Evolutionary conservation across 2,888 invertebrate genomes (phyloP).

Genomic region (Sylvicola fuscatus): DNA sequence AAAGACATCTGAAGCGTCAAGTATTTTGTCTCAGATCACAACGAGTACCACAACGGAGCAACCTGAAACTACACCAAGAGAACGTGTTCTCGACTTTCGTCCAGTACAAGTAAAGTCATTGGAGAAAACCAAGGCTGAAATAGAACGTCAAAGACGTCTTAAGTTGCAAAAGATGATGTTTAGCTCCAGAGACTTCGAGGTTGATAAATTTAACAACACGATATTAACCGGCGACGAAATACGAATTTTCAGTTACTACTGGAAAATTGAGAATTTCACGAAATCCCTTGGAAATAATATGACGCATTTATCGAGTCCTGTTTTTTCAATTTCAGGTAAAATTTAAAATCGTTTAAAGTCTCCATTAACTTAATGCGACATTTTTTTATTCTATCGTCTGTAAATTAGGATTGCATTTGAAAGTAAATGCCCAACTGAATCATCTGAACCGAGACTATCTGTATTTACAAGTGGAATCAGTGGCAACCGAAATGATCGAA

Average conservation of each 20-base stretch:
- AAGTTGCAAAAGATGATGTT: background rate
- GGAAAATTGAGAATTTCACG: constrained; percentile 23
- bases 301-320: constrained; percentile 16
- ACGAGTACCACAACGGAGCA: too few relatives aligned
- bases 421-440: constrained; percentile 19
- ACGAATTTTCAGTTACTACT: constrained; percentile 22
- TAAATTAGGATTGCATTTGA: constrained; percentile 16
- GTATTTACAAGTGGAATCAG: constrained; percentile 15
- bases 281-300: constrained; percentile 13
- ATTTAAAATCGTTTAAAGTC: background rate
- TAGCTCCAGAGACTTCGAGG: constrained; percentile 6
- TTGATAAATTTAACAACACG: constrained; percentile 9
- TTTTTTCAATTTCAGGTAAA: constrained; percentile 13
- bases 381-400: too few relatives aligned
- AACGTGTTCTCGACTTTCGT: too few relatives aligned
- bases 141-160: too few relatives aligned
- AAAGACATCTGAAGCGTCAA: too few relatives aligned
- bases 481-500: constrained; percentile 9
- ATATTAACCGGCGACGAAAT: constrained; percentile 11
- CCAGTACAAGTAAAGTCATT: too few relatives aligned
- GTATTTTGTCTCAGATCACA: too few relatives aligned
- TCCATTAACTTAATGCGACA: constrained; percentile 5
- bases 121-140: too few relatives aligned
- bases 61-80: too few relatives aligned
- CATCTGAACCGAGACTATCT: constrained; percentile 24